These are phyloP conservation scores for Dicrurus megarhynchus DNA, from an alignment of 2,113 vertebrate species.

Conservation along the genomic window DNA sequence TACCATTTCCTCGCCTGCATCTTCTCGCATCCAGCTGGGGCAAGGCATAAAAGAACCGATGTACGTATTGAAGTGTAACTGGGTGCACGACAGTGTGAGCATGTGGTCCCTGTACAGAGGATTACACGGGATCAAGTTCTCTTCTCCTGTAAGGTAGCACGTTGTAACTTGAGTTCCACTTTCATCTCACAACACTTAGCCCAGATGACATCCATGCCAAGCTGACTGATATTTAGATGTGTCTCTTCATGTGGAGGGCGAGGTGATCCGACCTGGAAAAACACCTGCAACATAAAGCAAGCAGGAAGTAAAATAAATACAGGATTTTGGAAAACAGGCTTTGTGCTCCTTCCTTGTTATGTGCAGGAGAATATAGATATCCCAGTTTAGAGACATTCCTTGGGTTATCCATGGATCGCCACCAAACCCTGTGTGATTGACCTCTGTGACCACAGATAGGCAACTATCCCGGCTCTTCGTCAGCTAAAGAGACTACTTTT, in stretches of 20 bases:
- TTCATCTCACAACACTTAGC: conserved; percentile 58
- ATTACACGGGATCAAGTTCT: conserved; percentile 67
- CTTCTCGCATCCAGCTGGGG: conserved; percentile 75
- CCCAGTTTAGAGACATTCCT: background rate
- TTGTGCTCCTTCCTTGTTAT: background rate
- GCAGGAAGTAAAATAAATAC: background rate
- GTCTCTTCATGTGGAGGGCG: conserved; percentile 97
- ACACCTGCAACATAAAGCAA: conserved; percentile 82
- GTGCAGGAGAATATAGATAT: background rate
- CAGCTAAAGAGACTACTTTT: background rate
- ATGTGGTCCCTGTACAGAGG: conserved; percentile 74
- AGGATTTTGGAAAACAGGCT: background rate
- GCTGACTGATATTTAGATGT: conserved; percentile 79
- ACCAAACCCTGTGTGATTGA: background rate
- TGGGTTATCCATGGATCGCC: background rate
- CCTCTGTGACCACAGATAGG: background rate
- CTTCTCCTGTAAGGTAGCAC: conserved; percentile 68
- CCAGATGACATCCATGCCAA: conserved; percentile 41
- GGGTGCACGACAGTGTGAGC: conserved; percentile 74
- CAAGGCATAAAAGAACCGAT: conserved; percentile 77
- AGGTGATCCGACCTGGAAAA: conserved; percentile 98
- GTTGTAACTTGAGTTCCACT: conserved; percentile 68
- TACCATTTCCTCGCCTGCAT: conserved; percentile 46
- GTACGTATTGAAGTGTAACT: conserved; percentile 67
- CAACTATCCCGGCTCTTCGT: background rate